Evolutionary conservation across 1,140 invertebrate species (phyloP).

Genomic region (Bombus affinis): DNA sequence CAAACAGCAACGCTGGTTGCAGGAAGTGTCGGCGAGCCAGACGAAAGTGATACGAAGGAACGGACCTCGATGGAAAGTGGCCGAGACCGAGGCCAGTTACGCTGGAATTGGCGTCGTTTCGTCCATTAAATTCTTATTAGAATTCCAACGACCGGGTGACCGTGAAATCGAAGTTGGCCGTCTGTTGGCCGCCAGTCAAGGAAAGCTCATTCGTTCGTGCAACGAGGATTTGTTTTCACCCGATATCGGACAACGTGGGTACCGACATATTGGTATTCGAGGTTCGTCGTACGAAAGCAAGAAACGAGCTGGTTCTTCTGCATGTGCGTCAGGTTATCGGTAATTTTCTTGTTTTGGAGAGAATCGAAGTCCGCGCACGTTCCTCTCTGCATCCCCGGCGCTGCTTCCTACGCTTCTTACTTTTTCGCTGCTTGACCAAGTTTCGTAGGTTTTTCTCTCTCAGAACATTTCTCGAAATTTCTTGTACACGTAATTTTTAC

Average conservation of each 20-base stretch:
- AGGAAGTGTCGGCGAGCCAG: not conserved
- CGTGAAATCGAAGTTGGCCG: constrained; percentile 61
- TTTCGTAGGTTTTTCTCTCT: no score
- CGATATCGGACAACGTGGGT: not conserved
- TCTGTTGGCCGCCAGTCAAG: constrained; percentile 48
- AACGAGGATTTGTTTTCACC: constrained; percentile 56
- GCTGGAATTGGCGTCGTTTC: not conserved
- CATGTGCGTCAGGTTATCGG: not conserved
- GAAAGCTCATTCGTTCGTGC: constrained; percentile 39
- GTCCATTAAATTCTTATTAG: constrained; percentile 53
- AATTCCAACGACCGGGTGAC: constrained; percentile 54
- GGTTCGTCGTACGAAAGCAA: constrained; percentile 53
- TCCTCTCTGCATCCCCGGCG: no score
- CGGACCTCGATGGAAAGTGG: not conserved
- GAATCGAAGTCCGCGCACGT: constrained; percentile 22
- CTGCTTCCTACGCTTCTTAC: not conserved
- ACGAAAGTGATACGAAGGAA: not conserved
- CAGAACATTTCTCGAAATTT: no score
- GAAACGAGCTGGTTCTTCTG: constrained; percentile 35
- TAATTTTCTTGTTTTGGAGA: constrained; percentile 37
- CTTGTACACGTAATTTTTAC: no score
- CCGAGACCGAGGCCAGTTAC: not conserved
- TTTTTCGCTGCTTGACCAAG: not conserved
- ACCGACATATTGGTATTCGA: constrained; percentile 53
- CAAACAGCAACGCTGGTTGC: not conserved